Base-by-base conservation (phyloP, 1,140 invertebrate genomes). In the Drosophila ogumai region DNA sequence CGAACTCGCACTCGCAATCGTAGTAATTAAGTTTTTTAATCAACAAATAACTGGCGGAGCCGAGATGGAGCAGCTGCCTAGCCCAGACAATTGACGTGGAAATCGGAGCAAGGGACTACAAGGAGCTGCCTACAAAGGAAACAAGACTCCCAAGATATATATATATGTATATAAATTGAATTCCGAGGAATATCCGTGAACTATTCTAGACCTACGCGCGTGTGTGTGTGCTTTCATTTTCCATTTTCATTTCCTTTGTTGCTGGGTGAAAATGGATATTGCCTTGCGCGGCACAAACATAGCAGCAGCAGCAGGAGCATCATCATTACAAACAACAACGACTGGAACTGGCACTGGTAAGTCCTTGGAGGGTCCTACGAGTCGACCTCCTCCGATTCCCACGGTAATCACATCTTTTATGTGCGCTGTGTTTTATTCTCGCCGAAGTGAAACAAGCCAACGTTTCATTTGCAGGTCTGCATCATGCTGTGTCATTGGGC, bases 401-500 rank as follows among this genome's bases (percentile, higher is more conserved):
- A 60, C 50, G 17, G 55, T 72, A 79, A 72, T 79, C 76, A 50
- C 79, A 73, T 61, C 52, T 67, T 68, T 60, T 66, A 56, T 41
- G 58, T 64, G 34, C 44, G 19, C 58, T 60, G 49, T 67, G 65
- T 67, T 49, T 50, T 65, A 71, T 58, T 66, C 67, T 68, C 65
- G 44, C 47, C 50, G 28, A 77, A 43, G 25, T 43, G 49, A 84
- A 43, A 75, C 49, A 75, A 68, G 52, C 46, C 50, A 58, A 57
- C 72, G 54, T 75, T 88, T 79, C 75, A 81, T 75, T 88, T 68
- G 41, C 87, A 93, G 92, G 92, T 73, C 81, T 93, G 54, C 92
- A 93, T 75, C 93, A 93, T 88, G 93, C 93, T 69, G 88, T 92
- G 71, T 93, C 93, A 63, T 75, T 93, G 75, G 93, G 93, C 71